These are phyloP conservation scores for Saiga tatarica DNA, from an alignment of 2,113 vertebrate species.

Conservation along the genomic window DNA sequence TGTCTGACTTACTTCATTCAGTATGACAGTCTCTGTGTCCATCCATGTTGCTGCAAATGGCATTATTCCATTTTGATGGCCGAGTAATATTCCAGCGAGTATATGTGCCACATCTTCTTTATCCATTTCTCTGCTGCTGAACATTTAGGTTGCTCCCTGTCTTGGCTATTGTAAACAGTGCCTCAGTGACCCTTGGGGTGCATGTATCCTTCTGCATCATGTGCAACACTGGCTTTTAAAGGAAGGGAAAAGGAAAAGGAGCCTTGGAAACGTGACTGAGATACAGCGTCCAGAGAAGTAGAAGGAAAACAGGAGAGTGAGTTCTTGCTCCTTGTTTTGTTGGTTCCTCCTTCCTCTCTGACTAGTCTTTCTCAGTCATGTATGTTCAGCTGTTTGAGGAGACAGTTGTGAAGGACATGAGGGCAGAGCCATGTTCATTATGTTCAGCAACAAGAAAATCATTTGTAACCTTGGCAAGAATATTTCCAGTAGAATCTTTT, in stretches of 20 bases:
- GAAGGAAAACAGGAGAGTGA: background rate
- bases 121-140: background rate
- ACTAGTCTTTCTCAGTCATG: background rate
- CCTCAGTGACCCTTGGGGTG: background rate
- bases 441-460: background rate
- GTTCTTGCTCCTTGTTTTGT: background rate
- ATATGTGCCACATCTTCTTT: background rate
- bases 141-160: background rate
- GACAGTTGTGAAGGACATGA: background rate
- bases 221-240: background rate
- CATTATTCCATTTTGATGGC: background rate
- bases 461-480: background rate
- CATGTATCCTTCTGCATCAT: background rate
- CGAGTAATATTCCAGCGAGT: background rate
- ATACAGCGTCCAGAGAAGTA: background rate
- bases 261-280: background rate
- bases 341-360: background rate
- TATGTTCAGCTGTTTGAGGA: background rate
- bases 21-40: background rate
- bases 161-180: background rate
- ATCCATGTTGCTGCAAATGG: background rate
- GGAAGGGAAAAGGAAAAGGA: background rate
- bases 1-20: background rate
- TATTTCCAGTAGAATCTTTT: background rate
- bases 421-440: background rate